phyloP scores from a whole-genome alignment of 1,140 invertebrate species.

The Phenacoccus solenopsis region DNA sequence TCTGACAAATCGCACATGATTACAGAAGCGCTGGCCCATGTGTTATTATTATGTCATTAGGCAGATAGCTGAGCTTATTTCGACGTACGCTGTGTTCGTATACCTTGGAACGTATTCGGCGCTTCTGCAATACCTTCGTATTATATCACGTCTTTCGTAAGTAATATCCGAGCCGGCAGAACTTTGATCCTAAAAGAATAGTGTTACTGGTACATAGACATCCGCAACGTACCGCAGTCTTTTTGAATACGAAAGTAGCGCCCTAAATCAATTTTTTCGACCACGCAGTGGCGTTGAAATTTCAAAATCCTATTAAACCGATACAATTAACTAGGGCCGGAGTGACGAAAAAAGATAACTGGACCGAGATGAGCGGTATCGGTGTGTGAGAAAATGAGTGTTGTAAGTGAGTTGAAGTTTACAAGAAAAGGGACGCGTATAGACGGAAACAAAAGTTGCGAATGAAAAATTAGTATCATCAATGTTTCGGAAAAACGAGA shows the following conservation, averaged over 20 bases:
- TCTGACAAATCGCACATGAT: slow-evolving; percentile 26
- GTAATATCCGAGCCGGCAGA: slow-evolving; percentile 10
- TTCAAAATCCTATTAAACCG: neutral
- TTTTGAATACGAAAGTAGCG: neutral
- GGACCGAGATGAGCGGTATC: neutral
- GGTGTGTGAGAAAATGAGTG: slow-evolving; percentile 1
- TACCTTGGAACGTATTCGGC: neutral
- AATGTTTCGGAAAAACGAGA: neutral
- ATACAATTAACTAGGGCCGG: neutral
- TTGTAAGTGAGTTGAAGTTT: neutral
- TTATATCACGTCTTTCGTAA: slow-evolving; percentile 15
- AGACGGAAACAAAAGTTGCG: neutral
- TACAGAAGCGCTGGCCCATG: slow-evolving; percentile 23
- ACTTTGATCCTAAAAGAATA: slow-evolving; percentile 7
- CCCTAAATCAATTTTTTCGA: neutral
- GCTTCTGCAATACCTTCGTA: neutral
- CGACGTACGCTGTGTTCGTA: neutral
- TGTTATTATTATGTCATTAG: slow-evolving; percentile 26
- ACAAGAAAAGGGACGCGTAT: neutral
- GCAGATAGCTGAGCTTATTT: slow-evolving; percentile 11
- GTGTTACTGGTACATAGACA: neutral
- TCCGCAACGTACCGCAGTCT: neutral
- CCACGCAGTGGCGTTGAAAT: neutral
- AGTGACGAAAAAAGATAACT: neutral
- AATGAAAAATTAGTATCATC: slow-evolving; percentile 3